Evolutionary conservation across 2,113 vertebrate species (phyloP).

Genomic region (Lontra canadensis): DNA sequence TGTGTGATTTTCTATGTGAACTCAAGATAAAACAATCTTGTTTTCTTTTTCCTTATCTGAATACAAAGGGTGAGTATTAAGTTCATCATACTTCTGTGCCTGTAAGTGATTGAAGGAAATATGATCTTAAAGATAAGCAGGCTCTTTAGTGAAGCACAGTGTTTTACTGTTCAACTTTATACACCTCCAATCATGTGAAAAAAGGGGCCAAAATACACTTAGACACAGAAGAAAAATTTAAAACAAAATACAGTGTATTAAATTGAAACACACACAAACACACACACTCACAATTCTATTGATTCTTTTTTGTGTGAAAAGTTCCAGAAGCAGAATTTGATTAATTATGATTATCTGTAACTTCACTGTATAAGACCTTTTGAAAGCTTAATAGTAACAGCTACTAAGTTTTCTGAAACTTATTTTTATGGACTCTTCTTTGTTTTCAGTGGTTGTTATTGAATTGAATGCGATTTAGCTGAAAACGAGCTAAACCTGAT

Average conservation of each 20-base stretch:
- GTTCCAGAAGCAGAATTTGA: conserved; percentile 26
- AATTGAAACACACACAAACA: neutral
- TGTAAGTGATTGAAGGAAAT: neutral
- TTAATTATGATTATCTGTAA: conserved; percentile 10
- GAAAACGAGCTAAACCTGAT: conserved; percentile 66
- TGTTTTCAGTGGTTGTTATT: conserved; percentile 51
- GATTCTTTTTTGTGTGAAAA: neutral
- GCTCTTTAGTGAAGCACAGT: rapidly evolving
- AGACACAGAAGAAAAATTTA: neutral
- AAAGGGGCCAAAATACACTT: neutral
- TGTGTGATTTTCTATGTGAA: neutral
- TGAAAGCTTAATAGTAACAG: conserved; percentile 31
- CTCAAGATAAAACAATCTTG: neutral
- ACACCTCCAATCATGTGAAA: neutral
- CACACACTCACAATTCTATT: neutral
- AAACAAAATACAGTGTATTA: neutral
- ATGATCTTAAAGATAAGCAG: neutral
- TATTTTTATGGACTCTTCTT: conserved; percentile 48
- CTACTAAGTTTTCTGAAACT: conserved; percentile 28
- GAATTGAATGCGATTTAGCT: conserved; percentile 50
- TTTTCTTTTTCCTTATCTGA: neutral
- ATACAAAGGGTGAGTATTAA: neutral
- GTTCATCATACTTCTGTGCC: neutral
- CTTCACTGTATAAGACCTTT: conserved; percentile 3
- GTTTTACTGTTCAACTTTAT: neutral